Evolutionary conservation across 2,797 vertebrate genomes (phyloP), one percentile per base, ranked within the genome.

Genomic region (Macroramphosus scolopax): DNA sequence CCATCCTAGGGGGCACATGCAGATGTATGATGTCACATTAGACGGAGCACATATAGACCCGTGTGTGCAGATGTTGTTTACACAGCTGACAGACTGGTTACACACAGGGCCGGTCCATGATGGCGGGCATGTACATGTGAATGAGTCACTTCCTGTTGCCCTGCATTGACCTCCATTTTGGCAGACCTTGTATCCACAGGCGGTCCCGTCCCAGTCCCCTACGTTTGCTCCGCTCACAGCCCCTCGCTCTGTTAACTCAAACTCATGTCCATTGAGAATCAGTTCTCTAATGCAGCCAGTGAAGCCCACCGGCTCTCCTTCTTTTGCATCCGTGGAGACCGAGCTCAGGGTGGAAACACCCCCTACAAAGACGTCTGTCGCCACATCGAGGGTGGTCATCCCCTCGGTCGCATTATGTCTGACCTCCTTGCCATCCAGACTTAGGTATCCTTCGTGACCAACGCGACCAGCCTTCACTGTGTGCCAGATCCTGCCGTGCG

Each of bases 141-240:
- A 92, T 0, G 82, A 75, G 33, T 71, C 57, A 0, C 52, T 45
- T 10, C 79, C 70, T 8, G 62, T 63, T 20, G 82, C 40, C 18
- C 29, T 51, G 64, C 92, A 94, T 1, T 50, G 81, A 8, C 92
- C 92, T 1, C 82, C 56, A 0, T 95, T 93, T 16, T 61, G 73
- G 70, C 93, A 96, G 16, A 91, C 85, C 4, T 81, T 76, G 30
- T 93, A 93, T 20, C 93, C 93, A 6, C 93, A 96, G 0, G 63
- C 58, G 0, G 92, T 94, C 42, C 92, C 91, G 0, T 95, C 94
- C 70, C 92, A 93, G 69, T 96, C 94, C 0, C 89, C 91, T 2
- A 97, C 44, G 0, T 95, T 93, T 20, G 84, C 87, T 12, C 93
- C 93, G 1, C 54, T 69, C 11, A 86, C 77, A 1, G 92, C 84